phyloP scores from a whole-genome alignment of 2,888 invertebrate species.

The Hyposoter dolosus region DNA sequence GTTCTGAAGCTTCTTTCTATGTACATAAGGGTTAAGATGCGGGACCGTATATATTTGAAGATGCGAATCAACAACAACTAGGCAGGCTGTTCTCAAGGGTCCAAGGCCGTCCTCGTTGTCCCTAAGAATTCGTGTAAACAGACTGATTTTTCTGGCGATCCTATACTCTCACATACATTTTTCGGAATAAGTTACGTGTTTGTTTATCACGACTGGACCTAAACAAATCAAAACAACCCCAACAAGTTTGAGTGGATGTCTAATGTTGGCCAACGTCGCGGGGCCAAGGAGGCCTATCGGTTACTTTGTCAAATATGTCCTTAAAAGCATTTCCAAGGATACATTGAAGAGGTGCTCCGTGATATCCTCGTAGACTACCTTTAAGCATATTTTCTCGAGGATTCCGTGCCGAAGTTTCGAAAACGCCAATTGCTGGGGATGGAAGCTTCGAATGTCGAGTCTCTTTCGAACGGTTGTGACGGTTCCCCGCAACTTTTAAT shows the following conservation, averaged over 20 bases:
- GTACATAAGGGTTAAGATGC: constrained; percentile 31
- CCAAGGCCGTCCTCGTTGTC: constrained; percentile 19
- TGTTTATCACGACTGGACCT: constrained; percentile 27
- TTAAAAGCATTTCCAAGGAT: constrained; percentile 13
- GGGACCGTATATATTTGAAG: constrained; percentile 31
- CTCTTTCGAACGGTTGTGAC: background rate
- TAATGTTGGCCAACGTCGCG: background rate
- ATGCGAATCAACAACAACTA: constrained; percentile 34
- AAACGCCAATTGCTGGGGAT: constrained; percentile 1
- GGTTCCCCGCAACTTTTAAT: background rate
- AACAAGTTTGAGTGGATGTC: background rate
- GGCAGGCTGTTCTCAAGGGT: background rate
- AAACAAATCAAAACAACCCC: constrained; percentile 34
- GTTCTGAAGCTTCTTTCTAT: constrained; percentile 8
- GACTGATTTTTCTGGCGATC: constrained; percentile 25
- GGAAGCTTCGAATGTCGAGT: background rate
- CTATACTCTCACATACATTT: background rate
- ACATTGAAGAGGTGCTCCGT: background rate
- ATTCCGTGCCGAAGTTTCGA: background rate
- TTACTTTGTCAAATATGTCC: constrained; percentile 26
- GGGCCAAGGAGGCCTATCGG: constrained; percentile 10
- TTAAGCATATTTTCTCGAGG: background rate
- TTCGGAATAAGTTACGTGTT: constrained; percentile 9
- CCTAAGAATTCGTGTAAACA: constrained; percentile 32
- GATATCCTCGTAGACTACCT: constrained; percentile 1